Conservation (phyloP, 2,888 invertebrate species). For the Hirtodrosophila trivittata region DNA sequence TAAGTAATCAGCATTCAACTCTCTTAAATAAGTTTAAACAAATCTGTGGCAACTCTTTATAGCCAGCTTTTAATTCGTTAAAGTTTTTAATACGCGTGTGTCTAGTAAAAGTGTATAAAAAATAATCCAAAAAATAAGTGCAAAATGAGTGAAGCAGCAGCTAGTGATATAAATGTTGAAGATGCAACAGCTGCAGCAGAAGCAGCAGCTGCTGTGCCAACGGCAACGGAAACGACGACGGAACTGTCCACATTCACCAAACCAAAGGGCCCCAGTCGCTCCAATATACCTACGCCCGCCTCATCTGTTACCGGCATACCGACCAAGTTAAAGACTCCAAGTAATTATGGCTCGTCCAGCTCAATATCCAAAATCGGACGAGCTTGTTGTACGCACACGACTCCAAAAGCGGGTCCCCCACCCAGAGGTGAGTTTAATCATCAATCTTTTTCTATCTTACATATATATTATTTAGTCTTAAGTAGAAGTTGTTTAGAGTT, state of each 20-base stretch:
- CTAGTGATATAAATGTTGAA: slow-evolving; percentile 34
- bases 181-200: slow-evolving; percentile 17
- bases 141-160: slow-evolving; percentile 72
- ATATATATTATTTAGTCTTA: not conserved
- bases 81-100: slow-evolving; percentile 57
- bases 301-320: slow-evolving; percentile 73
- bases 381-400: slow-evolving; percentile 72
- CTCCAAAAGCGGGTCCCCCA: slow-evolving; percentile 81
- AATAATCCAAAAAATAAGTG: slow-evolving; percentile 42
- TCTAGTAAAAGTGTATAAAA: slow-evolving; percentile 22
- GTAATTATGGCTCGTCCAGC: slow-evolving; percentile 70
- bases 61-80: slow-evolving; percentile 41
- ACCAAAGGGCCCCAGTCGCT: slow-evolving; percentile 32
- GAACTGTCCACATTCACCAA: slow-evolving; percentile 13
- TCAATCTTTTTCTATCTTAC: too few relatives aligned
- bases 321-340: slow-evolving; percentile 66
- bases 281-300: slow-evolving; percentile 72
- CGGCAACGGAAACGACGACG: not conserved
- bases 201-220: slow-evolving; percentile 16
- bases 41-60: slow-evolving; percentile 15
- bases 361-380: slow-evolving; percentile 81
- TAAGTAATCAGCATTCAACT: slow-evolving; percentile 48
- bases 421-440: slow-evolving; percentile 73
- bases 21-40: not conserved
- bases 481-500: too few relatives aligned